A percentile compares a stretch with the other conserved stretches of the same genome.
phyloP scores from a whole-genome alignment of 2,797 vertebrate species.

The Steatocranus sp. region DNA sequence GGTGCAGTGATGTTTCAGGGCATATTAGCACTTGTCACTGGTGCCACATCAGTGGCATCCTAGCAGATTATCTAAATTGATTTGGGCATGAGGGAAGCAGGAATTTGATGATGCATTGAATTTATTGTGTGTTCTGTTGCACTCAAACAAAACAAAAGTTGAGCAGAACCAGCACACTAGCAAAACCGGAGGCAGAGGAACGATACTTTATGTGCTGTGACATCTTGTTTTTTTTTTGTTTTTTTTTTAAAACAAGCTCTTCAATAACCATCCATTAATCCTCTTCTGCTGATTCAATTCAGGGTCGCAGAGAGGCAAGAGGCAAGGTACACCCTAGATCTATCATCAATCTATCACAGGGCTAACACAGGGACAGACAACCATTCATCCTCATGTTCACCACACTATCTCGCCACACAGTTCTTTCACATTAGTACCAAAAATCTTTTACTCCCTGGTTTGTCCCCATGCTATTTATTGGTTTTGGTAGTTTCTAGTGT shows the following conservation, averaged over 20 bases:
- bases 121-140: background rate
- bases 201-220: background rate
- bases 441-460: background rate
- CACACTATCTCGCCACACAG: background rate
- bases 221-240: background rate
- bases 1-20: slow-evolving; percentile 35
- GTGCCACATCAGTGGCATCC: slow-evolving; percentile 1
- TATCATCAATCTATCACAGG: background rate
- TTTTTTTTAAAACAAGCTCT: rapidly evolving
- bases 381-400: background rate
- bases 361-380: background rate
- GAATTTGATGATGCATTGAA: slow-evolving; percentile 14
- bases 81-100: slow-evolving; percentile 9
- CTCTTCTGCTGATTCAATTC: background rate
- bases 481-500: background rate
- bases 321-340: background rate
- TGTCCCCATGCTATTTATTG: background rate
- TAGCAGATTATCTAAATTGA: slow-evolving; percentile 23
- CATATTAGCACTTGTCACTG: slow-evolving; percentile 19
- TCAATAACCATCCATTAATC: background rate
- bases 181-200: background rate
- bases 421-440: background rate
- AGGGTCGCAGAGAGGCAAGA: background rate
- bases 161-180: background rate
- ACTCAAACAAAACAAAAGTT: background rate